Conservation (phyloP, 1,140 invertebrate genomes). For the Nixonia krombeini region DNA sequence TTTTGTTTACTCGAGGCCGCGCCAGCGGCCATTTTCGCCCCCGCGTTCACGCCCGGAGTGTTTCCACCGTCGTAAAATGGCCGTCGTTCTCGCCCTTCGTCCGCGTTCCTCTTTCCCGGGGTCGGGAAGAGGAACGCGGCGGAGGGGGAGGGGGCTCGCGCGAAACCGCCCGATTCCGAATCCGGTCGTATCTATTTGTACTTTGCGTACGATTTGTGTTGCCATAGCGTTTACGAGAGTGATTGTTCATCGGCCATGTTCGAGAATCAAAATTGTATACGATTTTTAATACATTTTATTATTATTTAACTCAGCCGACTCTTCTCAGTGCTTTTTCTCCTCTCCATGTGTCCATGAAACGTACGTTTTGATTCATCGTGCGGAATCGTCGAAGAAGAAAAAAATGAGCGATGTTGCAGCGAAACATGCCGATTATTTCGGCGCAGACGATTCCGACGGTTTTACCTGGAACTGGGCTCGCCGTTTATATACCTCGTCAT, state of each 20-base stretch:
- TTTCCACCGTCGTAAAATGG: no score
- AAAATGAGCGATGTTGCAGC: no score
- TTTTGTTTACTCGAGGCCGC: not conserved
- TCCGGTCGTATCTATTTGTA: constrained; percentile 47
- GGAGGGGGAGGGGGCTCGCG: no score
- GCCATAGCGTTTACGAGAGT: constrained; percentile 59
- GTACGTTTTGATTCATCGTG: no score
- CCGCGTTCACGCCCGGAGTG: no score
- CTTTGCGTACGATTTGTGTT: constrained; percentile 60
- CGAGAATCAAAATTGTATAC: constrained; percentile 70
- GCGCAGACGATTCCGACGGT: constrained; percentile 8
- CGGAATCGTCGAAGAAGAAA: no score
- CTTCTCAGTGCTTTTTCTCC: not conserved
- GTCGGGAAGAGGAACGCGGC: no score
- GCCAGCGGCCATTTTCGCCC: not conserved
- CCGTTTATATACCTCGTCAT: constrained; percentile 27
- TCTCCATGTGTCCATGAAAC: no score
- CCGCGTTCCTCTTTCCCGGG: no score
- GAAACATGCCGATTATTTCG: no score
- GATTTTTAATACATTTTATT: constrained; percentile 71
- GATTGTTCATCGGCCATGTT: constrained; percentile 52
- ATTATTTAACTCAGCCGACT: constrained; percentile 60
- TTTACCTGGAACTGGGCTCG: constrained; percentile 18
- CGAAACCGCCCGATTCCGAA: constrained; percentile 35
- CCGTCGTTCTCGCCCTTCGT: not conserved